A percentile compares a stretch with the other conserved stretches of the same genome.
phyloP scores from a whole-genome alignment of 2,797 vertebrate species.

The Ispidina picta region DNA sequence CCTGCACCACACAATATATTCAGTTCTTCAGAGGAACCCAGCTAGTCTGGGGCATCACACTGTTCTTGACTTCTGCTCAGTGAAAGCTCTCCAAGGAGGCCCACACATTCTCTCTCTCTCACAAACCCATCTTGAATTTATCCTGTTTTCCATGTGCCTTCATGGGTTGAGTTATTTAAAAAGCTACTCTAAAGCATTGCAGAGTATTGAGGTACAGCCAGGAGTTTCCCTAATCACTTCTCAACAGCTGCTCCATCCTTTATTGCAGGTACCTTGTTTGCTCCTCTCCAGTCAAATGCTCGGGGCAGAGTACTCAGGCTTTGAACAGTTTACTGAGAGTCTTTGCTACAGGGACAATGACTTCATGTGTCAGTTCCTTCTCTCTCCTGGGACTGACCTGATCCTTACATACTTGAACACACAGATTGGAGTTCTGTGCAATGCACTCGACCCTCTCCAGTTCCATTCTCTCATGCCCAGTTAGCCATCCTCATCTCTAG shows the following conservation, averaged over 20 bases:
- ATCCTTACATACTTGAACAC: background rate
- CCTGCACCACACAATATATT: background rate
- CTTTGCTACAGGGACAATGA: background rate
- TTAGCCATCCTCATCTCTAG: background rate
- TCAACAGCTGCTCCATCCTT: slow-evolving; percentile 36
- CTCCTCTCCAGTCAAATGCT: slow-evolving; percentile 7
- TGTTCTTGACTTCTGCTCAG: background rate
- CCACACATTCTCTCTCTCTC: background rate
- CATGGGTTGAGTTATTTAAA: background rate
- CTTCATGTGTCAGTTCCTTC: background rate
- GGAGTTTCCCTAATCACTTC: slow-evolving; percentile 44
- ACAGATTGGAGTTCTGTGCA: background rate
- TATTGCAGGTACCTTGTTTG: background rate
- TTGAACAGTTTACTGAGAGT: slow-evolving; percentile 8
- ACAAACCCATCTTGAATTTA: background rate
- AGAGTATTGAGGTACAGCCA: slow-evolving; percentile 34
- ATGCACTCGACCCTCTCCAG: background rate
- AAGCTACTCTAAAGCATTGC: slow-evolving; percentile 13
- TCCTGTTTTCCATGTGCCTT: slow-evolving; percentile 1
- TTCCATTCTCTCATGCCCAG: background rate
- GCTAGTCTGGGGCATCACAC: background rate
- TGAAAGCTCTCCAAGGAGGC: background rate
- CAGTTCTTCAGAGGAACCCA: background rate
- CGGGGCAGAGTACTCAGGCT: slow-evolving; percentile 24
- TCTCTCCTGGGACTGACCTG: background rate